Evolutionary conservation across 1,140 invertebrate species (phyloP).

Genomic region (Listronotus oregonensis): DNA sequence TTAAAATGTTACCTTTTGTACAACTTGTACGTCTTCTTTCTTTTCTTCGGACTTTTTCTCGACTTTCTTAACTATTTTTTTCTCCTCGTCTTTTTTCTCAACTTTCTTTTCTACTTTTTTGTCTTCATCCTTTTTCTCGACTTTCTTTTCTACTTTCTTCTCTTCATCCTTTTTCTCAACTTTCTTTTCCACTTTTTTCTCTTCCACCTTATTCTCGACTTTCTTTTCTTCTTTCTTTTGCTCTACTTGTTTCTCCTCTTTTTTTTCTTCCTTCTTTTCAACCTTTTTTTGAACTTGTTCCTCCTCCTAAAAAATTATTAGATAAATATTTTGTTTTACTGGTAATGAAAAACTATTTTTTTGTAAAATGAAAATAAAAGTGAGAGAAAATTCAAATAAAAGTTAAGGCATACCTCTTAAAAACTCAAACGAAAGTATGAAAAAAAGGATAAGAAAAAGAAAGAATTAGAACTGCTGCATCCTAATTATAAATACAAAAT

Average conservation of each 20-base stretch:
- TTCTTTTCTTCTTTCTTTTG: constrained; percentile 58
- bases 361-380: no score
- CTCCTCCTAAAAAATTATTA: constrained; percentile 42
- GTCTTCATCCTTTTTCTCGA: constrained; percentile 53
- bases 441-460: no score
- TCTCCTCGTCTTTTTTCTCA: constrained; percentile 42
- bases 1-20: constrained; percentile 42
- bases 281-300: constrained; percentile 57
- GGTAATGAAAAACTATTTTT: no score
- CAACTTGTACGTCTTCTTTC: constrained; percentile 58
- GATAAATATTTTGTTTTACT: no score
- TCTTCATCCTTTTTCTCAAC: constrained; percentile 50
- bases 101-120: constrained; percentile 58
- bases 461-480: no score
- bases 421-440: no score
- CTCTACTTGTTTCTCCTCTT: constrained; percentile 58
- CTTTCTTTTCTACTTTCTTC: constrained; percentile 36
- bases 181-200: constrained; percentile 48
- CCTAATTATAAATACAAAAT: no score
- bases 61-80: constrained; percentile 29
- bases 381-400: no score
- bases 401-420: no score
- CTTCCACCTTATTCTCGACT: constrained; percentile 45
- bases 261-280: constrained; percentile 54
- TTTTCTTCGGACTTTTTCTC: constrained; percentile 55